Evolutionary conservation across 2,797 vertebrate species (phyloP), one percentile per base, ranked within the genome.

Genomic region (Cynodonichthys magdalenae): DNA sequence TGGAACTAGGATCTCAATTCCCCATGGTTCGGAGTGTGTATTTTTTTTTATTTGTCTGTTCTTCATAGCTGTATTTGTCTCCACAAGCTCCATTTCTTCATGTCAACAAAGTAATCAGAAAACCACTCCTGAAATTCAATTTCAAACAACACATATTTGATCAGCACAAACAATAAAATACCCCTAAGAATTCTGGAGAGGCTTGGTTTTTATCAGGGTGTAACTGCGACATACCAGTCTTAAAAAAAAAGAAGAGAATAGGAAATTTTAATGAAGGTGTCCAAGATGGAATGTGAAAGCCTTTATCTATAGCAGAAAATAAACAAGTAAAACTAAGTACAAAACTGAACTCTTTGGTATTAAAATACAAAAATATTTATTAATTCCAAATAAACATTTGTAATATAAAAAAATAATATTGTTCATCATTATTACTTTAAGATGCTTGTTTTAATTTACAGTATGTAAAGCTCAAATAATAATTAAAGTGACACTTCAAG

Each of bases 31-130:
- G 31, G 51, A 57, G 50, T 63, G 28, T 53, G 18, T 48, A 49
- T 24, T 24, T 2, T 24, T 24, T 24, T 24, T 48, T 66, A 47
- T 44, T 27, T 49, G 56, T 39, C 24, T 19, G 63, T 71, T 42
- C 58, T 63, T 73, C 62, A 75, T 52, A 71, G 63, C 52, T 49
- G 53, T 46, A 56, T 80, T 55, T 12, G 45, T 65, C 79, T 59
- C 71, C 61, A 50, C 42, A 74, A 51, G 53, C 52, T 29, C 57
- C 60, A 65, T 84, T 83, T 63, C 71, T 81, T 45, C 59, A 14
- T 66, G 66, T 83, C 71, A 79, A 62, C 61, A 81, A 39, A 57
- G 50, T 59, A 65, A 83, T 57, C 46, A 63, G 54, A 84, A 58
- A 46, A 41, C 64, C 63, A 62, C 56, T 73, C 69, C 47, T 48